Conservation (phyloP, 1,140 invertebrate species). For the Nephila pilipes region DNA sequence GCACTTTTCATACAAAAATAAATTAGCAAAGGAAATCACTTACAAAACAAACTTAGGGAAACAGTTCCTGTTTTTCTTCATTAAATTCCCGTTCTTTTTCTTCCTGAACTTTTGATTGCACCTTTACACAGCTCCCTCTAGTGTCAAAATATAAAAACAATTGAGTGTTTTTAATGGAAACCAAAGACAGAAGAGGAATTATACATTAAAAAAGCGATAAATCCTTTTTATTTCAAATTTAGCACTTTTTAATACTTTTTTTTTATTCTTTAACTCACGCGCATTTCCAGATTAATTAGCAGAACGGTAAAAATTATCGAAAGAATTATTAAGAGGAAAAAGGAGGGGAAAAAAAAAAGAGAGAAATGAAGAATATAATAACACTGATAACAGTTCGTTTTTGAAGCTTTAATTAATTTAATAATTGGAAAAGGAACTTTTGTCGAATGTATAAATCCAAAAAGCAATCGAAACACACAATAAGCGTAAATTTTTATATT, state of each 20-base stretch:
- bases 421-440: conserved; percentile 49
- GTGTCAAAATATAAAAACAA: conserved; percentile 26
- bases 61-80: not conserved
- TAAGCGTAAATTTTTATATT: conserved; percentile 49
- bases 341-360: not conserved
- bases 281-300: conserved; percentile 36
- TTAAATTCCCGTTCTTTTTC: not conserved
- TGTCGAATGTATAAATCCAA: conserved; percentile 12
- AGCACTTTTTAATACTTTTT: not conserved
- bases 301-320: conserved; percentile 51
- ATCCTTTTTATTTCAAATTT: conserved; percentile 35
- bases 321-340: conserved; percentile 40
- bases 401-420: conserved; percentile 59
- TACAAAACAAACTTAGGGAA: not conserved
- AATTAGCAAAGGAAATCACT: not conserved
- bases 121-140: not conserved
- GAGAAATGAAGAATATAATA: conserved; percentile 16
- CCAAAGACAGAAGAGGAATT: not conserved
- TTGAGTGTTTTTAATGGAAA: conserved; percentile 8
- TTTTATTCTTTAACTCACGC: not conserved
- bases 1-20: not conserved
- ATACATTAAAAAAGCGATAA: not conserved
- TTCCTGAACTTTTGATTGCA: not conserved
- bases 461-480: conserved; percentile 56
- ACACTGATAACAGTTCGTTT: conserved; percentile 47